Percentiles rank a stretch among this genome's conserved stretches.
Evolutionary conservation across 2,888 invertebrate species (phyloP).

Genomic region (Eurytoma californica): DNA sequence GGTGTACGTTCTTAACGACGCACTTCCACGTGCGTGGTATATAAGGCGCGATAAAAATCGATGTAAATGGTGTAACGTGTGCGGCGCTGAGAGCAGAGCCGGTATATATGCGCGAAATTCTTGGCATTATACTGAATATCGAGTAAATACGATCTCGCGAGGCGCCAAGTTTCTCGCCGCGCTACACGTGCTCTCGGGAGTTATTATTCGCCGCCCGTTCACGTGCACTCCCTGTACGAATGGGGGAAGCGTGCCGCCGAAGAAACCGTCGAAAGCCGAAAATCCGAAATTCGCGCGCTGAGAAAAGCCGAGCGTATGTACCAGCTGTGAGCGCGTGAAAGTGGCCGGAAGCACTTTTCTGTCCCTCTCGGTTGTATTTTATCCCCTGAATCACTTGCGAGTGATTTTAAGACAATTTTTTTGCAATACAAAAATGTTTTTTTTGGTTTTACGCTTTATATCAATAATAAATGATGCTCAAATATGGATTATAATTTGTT

Average conservation of each 20-base stretch:
- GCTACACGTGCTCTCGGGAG: conserved; percentile 1
- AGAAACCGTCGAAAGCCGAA: background rate
- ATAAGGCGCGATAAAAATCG: conserved; percentile 16
- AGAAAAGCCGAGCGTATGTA: background rate
- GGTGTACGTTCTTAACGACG: background rate
- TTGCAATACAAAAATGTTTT: no score
- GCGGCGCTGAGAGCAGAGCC: background rate
- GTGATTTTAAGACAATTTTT: no score
- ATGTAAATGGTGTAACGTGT: conserved; percentile 12
- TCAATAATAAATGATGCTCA: no score
- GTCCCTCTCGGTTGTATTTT: background rate
- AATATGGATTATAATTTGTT: no score
- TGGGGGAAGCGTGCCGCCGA: conserved; percentile 1
- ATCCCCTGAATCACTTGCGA: background rate
- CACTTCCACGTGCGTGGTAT: background rate
- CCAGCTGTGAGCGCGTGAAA: background rate
- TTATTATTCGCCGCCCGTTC: conserved; percentile 21
- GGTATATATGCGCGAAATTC: conserved; percentile 1
- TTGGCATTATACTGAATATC: conserved; percentile 40
- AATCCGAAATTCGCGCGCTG: no score
- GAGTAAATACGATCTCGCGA: conserved; percentile 36
- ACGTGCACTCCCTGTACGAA: background rate
- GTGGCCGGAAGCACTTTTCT: conserved; percentile 7
- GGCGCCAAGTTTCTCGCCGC: conserved; percentile 14
- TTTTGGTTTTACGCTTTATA: no score